Conservation (phyloP, 2,113 vertebrate species). For the Lasiurus borealis region DNA sequence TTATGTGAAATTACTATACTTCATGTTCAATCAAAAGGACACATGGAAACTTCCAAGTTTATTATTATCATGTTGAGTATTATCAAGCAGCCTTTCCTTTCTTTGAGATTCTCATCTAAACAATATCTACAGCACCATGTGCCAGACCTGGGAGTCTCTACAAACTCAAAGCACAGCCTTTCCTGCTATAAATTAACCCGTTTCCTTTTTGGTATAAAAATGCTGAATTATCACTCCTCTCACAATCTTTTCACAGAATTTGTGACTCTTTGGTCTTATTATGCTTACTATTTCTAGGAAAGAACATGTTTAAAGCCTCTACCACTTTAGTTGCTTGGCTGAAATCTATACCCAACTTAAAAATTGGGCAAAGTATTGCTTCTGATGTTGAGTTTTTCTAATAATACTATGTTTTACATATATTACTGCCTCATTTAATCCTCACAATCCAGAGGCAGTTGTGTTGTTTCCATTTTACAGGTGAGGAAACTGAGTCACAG, state of each 20-base stretch:
- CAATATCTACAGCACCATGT: not conserved
- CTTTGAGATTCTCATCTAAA: constrained; percentile 47
- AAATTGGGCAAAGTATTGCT: not conserved
- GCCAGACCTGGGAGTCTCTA: constrained; percentile 21
- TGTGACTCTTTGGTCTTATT: not conserved
- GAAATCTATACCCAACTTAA: not conserved
- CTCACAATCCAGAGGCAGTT: not conserved
- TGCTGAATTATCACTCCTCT: not conserved
- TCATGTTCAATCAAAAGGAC: not conserved
- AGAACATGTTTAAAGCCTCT: not conserved
- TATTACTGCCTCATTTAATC: not conserved
- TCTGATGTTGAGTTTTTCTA: not conserved
- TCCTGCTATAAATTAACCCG: constrained; percentile 17
- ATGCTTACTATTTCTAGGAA: not conserved
- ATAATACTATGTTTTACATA: not conserved
- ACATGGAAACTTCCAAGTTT: constrained; percentile 21
- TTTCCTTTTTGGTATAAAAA: constrained; percentile 54
- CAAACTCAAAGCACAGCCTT: not conserved
- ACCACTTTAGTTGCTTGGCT: not conserved
- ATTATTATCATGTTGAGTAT: not conserved
- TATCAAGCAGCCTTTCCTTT: constrained; percentile 35
- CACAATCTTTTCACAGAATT: not conserved
- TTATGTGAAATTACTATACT: not conserved
- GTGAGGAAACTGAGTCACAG: not conserved
- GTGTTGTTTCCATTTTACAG: not conserved